Percentiles rank a stretch among this genome's conserved stretches.
phyloP scores from a whole-genome alignment of 2,113 vertebrate genomes.

The Lagopus muta region DNA sequence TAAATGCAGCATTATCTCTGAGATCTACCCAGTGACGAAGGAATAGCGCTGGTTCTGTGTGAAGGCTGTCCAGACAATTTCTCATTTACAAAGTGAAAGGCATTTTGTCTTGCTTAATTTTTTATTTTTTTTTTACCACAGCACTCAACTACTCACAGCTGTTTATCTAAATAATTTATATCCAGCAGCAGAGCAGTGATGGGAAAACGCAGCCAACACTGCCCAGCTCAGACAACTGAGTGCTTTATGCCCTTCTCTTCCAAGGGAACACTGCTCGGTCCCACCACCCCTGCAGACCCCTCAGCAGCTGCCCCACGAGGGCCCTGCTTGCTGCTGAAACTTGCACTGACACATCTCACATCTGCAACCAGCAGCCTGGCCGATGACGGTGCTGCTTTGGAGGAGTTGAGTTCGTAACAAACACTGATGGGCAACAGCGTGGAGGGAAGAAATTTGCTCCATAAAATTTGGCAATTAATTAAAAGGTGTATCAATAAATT shows the following conservation, averaged over 20 bases:
- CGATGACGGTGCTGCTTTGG: not conserved
- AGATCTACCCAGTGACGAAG: not conserved
- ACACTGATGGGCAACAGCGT: not conserved
- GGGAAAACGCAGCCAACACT: not conserved
- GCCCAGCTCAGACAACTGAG: not conserved
- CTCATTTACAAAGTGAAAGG: not conserved
- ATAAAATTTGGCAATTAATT: not conserved
- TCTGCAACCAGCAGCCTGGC: not conserved
- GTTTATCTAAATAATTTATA: not conserved
- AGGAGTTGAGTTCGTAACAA: not conserved
- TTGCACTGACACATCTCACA: not conserved
- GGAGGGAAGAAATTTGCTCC: not conserved
- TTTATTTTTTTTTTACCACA: not conserved
- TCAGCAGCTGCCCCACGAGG: not conserved
- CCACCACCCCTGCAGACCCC: rapidly evolving
- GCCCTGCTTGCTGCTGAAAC: not conserved
- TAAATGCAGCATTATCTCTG: not conserved
- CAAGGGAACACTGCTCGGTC: not conserved
- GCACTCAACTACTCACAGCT: not conserved
- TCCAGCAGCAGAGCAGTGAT: not conserved
- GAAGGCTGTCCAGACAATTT: not conserved
- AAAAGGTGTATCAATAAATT: not conserved
- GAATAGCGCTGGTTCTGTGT: not conserved
- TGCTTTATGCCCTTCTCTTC: not conserved
- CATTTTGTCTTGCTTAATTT: not conserved